A percentile compares a stretch with the other conserved stretches of the same genome.
phyloP scores from a whole-genome alignment of 1,140 invertebrate species.

The Diachasma alloeum region DNA sequence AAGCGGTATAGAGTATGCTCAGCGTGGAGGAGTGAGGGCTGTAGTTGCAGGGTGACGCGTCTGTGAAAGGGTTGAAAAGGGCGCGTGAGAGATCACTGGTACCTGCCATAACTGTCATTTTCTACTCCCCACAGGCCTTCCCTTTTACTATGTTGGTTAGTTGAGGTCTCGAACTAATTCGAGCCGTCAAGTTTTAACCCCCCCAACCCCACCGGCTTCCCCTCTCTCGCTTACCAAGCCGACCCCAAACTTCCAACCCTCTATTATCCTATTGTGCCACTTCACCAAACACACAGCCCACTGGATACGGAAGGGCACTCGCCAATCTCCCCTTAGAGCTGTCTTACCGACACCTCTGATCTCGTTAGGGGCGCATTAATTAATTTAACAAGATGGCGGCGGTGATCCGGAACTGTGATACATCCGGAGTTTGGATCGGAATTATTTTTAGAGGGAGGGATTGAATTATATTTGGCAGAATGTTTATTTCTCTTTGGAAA shows the following conservation, averaged over 20 bases:
- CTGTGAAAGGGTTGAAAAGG: conserved; percentile 60
- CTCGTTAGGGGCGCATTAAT: conserved; percentile 61
- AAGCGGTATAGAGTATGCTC: conserved; percentile 41
- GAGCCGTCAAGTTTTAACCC: conserved; percentile 24
- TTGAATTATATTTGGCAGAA: too few species aligned
- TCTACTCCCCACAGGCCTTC: conserved; percentile 40
- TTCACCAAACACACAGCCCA: conserved; percentile 4
- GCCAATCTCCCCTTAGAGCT: conserved; percentile 43
- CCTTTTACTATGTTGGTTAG: background rate
- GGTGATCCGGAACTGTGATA: background rate
- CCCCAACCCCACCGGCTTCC: conserved; percentile 41
- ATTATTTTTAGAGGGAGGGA: too few species aligned
- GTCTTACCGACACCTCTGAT: conserved; percentile 60
- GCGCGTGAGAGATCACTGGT: conserved; percentile 40
- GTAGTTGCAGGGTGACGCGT: conserved; percentile 41
- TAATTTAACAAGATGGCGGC: conserved; percentile 61
- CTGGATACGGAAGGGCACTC: conserved; percentile 45
- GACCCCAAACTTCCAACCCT: conserved; percentile 24
- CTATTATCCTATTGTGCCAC: conserved; percentile 24
- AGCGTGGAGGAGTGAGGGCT: background rate
- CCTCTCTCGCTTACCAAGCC: conserved; percentile 23
- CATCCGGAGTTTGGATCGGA: conserved; percentile 27
- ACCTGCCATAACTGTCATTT: conserved; percentile 37
- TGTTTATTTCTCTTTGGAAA: too few species aligned
- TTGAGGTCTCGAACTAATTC: conserved; percentile 1